These are phyloP conservation scores for Montifringilla adamsi DNA, from an alignment of 2,113 vertebrate species.

Conservation along the genomic window DNA sequence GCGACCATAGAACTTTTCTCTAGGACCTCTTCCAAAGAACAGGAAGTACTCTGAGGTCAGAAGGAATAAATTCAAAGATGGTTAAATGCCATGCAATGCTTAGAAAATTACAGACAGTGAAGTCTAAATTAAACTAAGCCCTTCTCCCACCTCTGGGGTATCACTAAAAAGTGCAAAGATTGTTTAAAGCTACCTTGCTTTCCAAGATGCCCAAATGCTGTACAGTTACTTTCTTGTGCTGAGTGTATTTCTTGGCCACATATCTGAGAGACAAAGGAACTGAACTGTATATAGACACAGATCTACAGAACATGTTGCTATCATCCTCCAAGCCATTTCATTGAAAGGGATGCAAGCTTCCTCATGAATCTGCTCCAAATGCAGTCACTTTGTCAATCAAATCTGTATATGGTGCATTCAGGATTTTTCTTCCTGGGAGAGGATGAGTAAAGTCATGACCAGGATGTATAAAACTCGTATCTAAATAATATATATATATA, in stretches of 20 bases:
- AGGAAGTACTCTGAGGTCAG: not conserved
- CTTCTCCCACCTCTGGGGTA: not conserved
- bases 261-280: not conserved
- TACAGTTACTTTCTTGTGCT: not conserved
- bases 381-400: not conserved
- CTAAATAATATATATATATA: too few species aligned
- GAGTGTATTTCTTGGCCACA: not conserved
- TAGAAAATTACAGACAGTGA: not conserved
- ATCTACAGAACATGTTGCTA: not conserved
- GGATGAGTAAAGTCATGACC: not conserved
- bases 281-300: not conserved
- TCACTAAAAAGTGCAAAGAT: not conserved
- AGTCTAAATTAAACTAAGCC: not conserved
- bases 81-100: not conserved
- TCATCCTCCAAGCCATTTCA: not conserved
- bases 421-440: not conserved
- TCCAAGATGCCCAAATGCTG: not conserved
- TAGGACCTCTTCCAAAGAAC: not conserved
- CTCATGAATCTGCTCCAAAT: not conserved
- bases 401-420: not conserved
- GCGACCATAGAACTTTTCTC: not conserved
- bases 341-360: not conserved
- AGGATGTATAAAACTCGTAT: not conserved
- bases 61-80: not conserved
- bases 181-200: not conserved